Evolutionary conservation across 2,113 vertebrate genomes (phyloP).

Genomic region (Beaufortia kweichowensis): DNA sequence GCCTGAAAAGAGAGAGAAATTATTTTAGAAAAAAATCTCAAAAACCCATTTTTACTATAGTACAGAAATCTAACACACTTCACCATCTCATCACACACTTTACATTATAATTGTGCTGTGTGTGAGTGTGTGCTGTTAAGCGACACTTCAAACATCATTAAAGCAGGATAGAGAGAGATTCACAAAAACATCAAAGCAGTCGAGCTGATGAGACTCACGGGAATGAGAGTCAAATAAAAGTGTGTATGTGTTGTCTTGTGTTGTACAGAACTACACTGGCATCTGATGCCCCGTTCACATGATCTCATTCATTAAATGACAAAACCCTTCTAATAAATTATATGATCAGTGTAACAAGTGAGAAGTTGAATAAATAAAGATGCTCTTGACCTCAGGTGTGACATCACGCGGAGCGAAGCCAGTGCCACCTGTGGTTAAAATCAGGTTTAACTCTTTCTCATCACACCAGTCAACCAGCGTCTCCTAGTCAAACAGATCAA

Average conservation of each 20-base stretch:
- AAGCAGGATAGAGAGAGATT: slow-evolving; percentile 60
- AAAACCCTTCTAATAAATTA: no score
- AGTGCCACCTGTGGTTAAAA: slow-evolving; percentile 97
- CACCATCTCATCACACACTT: neutral
- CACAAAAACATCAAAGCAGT: slow-evolving; percentile 64
- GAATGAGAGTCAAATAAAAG: slow-evolving; percentile 4
- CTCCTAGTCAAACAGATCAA: slow-evolving; percentile 36
- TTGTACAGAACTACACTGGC: neutral
- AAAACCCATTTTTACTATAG: no score
- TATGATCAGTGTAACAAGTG: no score
- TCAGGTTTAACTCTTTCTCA: slow-evolving; percentile 98
- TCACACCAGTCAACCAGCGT: slow-evolving; percentile 68
- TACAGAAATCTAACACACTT: no score
- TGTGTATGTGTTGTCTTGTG: neutral
- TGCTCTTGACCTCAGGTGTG: slow-evolving; percentile 99
- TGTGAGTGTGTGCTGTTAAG: slow-evolving; percentile 59
- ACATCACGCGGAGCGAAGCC: slow-evolving; percentile 97
- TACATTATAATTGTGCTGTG: slow-evolving; percentile 11
- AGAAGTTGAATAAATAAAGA: no score
- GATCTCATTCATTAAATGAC: no score
- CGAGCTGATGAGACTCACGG: slow-evolving; percentile 61
- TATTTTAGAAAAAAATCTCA: no score
- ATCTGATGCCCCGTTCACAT: no score
- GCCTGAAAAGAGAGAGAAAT: slow-evolving; percentile 70
- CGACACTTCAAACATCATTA: slow-evolving; percentile 68